A percentile compares a stretch with the other conserved stretches of the same genome.
Evolutionary conservation across 2,888 invertebrate genomes (phyloP).

Genomic region (Sisyra terminalis): DNA sequence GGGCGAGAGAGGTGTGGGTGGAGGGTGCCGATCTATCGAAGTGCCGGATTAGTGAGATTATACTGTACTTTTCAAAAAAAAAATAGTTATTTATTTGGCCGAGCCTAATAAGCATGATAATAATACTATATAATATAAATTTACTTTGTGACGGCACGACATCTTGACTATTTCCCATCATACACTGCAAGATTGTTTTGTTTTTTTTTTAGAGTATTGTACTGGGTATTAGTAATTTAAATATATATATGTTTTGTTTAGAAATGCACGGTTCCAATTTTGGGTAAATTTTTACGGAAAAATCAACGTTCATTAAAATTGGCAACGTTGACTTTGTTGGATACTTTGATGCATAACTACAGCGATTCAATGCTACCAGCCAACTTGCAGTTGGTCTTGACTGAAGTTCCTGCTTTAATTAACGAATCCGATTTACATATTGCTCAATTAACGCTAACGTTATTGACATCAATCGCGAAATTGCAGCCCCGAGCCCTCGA

Average conservation of each 20-base stretch:
- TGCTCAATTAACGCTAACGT: constrained; percentile 74
- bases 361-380: constrained; percentile 43
- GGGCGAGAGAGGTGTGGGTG: too few relatives aligned
- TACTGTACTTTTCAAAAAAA: too few relatives aligned
- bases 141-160: too few relatives aligned
- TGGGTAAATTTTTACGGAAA: constrained; percentile 89
- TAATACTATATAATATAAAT: too few relatives aligned
- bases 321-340: constrained; percentile 74
- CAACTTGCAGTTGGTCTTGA: constrained; percentile 57
- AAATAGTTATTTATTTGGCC: too few relatives aligned
- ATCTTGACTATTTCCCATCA: too few relatives aligned
- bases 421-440: constrained; percentile 93
- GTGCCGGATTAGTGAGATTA: too few relatives aligned
- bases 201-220: not conserved
- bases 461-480: constrained; percentile 68
- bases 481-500: constrained; percentile 64
- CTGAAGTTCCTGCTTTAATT: constrained; percentile 79
- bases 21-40: too few relatives aligned
- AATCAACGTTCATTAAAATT: constrained; percentile 91
- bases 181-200: too few relatives aligned
- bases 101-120: too few relatives aligned
- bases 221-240: not conserved
- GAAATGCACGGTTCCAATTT: constrained; percentile 76
- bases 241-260: constrained; percentile 24
- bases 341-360: constrained; percentile 81